phyloP scores from a whole-genome alignment of 2,888 invertebrate genomes.

The Andrena trimmerana region DNA sequence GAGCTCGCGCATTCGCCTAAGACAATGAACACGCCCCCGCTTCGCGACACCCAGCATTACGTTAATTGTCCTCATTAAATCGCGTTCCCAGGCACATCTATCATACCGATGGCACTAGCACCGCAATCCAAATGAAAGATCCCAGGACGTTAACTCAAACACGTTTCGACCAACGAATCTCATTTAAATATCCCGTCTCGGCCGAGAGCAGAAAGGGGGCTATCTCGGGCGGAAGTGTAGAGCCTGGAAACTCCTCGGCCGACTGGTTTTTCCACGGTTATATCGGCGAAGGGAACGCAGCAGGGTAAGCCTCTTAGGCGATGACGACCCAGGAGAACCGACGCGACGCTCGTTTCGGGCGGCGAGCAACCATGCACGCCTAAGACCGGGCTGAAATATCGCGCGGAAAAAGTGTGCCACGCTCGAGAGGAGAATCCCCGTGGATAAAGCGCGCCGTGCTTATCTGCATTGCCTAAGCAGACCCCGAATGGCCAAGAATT shows the following conservation, averaged over 20 bases:
- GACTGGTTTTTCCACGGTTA: conserved; percentile 44
- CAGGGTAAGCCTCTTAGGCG: conserved; percentile 55
- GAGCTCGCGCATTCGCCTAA: neutral
- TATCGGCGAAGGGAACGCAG: conserved; percentile 34
- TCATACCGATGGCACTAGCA: conserved; percentile 21
- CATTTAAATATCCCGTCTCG: conserved; percentile 54
- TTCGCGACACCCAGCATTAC: neutral
- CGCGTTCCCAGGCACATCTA: conserved; percentile 35
- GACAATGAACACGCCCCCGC: neutral
- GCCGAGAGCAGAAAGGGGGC: conserved; percentile 20
- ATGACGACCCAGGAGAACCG: conserved; percentile 21
- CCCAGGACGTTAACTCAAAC: conserved; percentile 48
- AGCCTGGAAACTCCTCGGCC: conserved; percentile 26
- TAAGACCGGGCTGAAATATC: conserved; percentile 30
- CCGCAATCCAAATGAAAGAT: conserved; percentile 17
- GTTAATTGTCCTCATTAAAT: conserved; percentile 51
- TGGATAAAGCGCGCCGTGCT: conserved; percentile 26
- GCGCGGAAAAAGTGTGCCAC: conserved; percentile 13
- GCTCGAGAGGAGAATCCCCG: conserved; percentile 20
- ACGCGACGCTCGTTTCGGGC: conserved; percentile 25
- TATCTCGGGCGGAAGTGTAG: conserved; percentile 29
- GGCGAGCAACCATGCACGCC: conserved; percentile 21
- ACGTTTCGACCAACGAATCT: conserved; percentile 51
- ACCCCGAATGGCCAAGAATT: conserved; percentile 14
- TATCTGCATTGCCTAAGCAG: conserved; percentile 38